These are phyloP conservation scores for Belgica antarctica DNA, from an alignment of 2,888 invertebrate genomes.

Conservation along the genomic window DNA sequence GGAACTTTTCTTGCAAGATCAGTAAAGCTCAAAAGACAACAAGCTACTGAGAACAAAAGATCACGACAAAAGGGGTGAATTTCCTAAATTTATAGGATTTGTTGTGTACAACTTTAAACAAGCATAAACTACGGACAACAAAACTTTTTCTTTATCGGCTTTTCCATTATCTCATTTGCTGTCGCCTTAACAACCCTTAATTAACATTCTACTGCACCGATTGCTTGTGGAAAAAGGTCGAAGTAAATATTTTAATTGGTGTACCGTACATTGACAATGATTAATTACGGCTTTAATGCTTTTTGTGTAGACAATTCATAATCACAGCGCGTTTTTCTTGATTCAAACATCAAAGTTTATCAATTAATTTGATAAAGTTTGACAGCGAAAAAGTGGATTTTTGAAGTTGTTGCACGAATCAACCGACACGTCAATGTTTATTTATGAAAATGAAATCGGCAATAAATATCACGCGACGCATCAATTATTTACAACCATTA, in stretches of 20 bases:
- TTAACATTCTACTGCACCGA: constrained; percentile 26
- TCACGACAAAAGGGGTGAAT: background rate
- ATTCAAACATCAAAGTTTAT: background rate
- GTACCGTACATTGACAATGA: constrained; percentile 37
- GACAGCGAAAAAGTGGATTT: background rate
- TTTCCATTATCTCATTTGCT: background rate
- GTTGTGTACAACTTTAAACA: constrained; percentile 5
- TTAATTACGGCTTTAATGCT: constrained; percentile 17
- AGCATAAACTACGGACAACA: no score
- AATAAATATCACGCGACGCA: constrained; percentile 35
- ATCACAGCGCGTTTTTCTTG: no score
- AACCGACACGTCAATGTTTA: background rate
- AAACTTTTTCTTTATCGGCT: constrained; percentile 30
- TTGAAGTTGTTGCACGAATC: constrained; percentile 29
- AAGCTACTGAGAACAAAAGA: background rate
- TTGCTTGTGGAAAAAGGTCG: constrained; percentile 16
- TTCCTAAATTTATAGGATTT: constrained; percentile 37
- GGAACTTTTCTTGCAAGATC: background rate
- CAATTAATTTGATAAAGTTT: background rate
- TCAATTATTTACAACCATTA: constrained; percentile 29
- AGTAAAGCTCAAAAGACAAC: background rate
- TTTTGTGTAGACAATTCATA: constrained; percentile 1
- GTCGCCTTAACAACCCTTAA: background rate
- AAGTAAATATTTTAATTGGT: constrained; percentile 29
- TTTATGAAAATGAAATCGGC: constrained; percentile 18